Base-by-base conservation (phyloP, 1,140 invertebrate genomes). In the Zaprionus camerounensis region DNA sequence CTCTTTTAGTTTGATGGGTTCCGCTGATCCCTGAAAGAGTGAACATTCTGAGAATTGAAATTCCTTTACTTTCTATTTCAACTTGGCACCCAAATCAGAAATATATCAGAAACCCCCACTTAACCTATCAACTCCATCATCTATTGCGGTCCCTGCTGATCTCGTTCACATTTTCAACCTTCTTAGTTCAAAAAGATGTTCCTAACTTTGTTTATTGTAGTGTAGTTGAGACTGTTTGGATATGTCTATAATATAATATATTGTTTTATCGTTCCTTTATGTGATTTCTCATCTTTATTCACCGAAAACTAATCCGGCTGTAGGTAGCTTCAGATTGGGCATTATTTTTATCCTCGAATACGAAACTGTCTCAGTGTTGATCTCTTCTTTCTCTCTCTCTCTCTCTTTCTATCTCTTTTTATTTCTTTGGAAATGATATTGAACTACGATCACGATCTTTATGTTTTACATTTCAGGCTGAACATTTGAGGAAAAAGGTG, bases 401-500 rank as follows among this genome's bases (percentile, higher is more conserved):
- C 7, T 17, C n/a, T 46, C 17, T 44, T 5, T n/a, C 0, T 13
- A 3, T 38, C 41, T 46, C n/a, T 44, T 6, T 44, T n/a, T 46
- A 46, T 51, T 9, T 12, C 20, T 24, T 20, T 51, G 20, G 20
- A 51, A 51, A 51, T 51, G 46, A 24, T 24, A 51, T 5, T 20
- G 11, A 22, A 51, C 22, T 20, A 51, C 22, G 20, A 51, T 51
- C 46, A 22, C 46, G 17, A 13, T 51, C 11, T 51, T 24, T 90
- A 70, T 78, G 66, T 75, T 74, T 74, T 81, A 78, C 69, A 74
- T 92, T 95, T 93, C 95, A 96, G 96, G 95, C 95, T 90, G 94
- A 96, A 94, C 96, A 95, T 92, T 95, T 97, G 88, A 95, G 97
- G 93, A 97, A 97, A 94, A 98, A 97, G 94, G 94, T 97, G 78